Percentiles rank a stretch among this genome's conserved stretches.
These are phyloP conservation scores for Erinaceus europaeus DNA, from an alignment of 2,113 vertebrate genomes.

Conservation along the genomic window DNA sequence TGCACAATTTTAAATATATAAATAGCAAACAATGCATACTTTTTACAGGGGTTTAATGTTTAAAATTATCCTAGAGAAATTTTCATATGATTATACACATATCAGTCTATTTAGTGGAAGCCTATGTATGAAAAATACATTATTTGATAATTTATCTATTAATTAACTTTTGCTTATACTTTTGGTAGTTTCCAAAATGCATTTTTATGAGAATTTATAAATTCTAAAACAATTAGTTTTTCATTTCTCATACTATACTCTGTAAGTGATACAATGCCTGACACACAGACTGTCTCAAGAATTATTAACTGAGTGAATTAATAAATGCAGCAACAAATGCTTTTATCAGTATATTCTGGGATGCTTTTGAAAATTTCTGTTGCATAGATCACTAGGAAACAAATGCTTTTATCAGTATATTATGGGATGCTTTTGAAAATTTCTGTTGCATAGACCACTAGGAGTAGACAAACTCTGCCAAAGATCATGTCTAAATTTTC, in stretches of 20 bases:
- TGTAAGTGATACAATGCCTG: neutral
- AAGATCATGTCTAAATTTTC: neutral
- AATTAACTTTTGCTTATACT: neutral
- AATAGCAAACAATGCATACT: neutral
- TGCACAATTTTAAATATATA: neutral
- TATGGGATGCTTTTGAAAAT: neutral
- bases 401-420: neutral
- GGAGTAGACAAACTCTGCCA: neutral
- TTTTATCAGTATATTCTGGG: neutral
- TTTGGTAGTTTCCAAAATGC: slow-evolving; percentile 1
- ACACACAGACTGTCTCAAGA: neutral
- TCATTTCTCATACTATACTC: neutral
- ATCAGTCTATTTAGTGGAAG: neutral
- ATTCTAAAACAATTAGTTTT: neutral
- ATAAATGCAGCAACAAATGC: neutral
- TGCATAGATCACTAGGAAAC: too few relatives aligned
- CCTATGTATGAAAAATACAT: neutral
- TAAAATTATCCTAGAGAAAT: neutral
- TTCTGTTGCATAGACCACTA: neutral
- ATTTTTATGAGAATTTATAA: slow-evolving; percentile 7
- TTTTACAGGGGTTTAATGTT: neutral
- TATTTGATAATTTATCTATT: neutral
- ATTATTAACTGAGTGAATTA: slow-evolving; percentile 11
- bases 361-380: neutral
- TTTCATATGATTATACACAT: neutral